Percentiles rank a stretch among this genome's conserved stretches.
Evolutionary conservation across 1,140 invertebrate species (phyloP).

Genomic region (Tenebrio molitor): DNA sequence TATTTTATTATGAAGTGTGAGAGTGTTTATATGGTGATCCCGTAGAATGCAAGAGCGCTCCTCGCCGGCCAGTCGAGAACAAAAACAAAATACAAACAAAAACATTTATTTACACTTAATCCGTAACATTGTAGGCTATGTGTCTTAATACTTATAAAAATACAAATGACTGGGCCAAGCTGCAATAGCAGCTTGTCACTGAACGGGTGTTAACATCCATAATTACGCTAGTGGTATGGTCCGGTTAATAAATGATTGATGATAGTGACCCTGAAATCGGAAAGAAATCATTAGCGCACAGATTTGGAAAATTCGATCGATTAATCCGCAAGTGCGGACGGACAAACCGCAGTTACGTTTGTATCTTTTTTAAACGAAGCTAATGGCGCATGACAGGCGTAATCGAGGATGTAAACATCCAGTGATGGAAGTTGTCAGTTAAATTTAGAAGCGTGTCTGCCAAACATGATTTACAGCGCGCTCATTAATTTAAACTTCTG

Average conservation of each 20-base stretch:
- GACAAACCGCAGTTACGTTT: too few species aligned
- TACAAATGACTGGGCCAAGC: slow-evolving; percentile 6
- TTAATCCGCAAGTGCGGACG: too few species aligned
- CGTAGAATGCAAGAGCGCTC: too few species aligned
- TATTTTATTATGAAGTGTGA: too few species aligned
- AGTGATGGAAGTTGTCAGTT: not conserved
- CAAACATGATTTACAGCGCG: slow-evolving; percentile 16
- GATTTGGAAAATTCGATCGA: too few species aligned
- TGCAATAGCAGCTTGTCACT: not conserved
- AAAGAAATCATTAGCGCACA: not conserved
- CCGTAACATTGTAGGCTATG: not conserved
- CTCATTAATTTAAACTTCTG: not conserved
- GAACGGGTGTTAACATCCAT: slow-evolving; percentile 19
- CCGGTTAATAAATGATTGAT: slow-evolving; percentile 16
- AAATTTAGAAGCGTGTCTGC: slow-evolving; percentile 12
- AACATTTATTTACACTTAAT: slow-evolving; percentile 22
- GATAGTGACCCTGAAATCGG: not conserved
- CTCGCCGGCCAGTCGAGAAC: too few species aligned
- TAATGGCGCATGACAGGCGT: slow-evolving; percentile 25
- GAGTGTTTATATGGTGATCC: too few species aligned
- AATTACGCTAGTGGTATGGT: slow-evolving; percentile 23
- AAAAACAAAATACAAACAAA: slow-evolving; percentile 19
- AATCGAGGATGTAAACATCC: slow-evolving; percentile 31
- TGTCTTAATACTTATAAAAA: slow-evolving; percentile 37
- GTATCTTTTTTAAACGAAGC: slow-evolving; percentile 11